Percentiles rank a stretch among this genome's conserved stretches.
Conservation (phyloP, 1,140 invertebrate species). For the Drosophila teissieri region DNA sequence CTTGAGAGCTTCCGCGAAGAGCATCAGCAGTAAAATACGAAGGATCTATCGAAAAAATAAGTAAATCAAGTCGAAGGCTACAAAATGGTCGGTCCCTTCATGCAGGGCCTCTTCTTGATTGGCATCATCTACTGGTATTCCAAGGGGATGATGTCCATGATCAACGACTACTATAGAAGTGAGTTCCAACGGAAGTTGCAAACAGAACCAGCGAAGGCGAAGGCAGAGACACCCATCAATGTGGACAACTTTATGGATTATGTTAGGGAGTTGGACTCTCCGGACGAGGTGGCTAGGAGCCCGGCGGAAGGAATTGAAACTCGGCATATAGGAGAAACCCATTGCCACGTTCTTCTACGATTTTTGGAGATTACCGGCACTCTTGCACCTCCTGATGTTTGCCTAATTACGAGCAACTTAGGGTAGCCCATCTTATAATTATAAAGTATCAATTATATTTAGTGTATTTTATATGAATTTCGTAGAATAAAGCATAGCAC, state of each 20-base stretch:
- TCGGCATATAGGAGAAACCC: background rate
- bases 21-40: constrained; percentile 24
- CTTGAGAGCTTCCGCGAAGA: constrained; percentile 53
- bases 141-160: constrained; percentile 82
- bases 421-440: constrained; percentile 22
- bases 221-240: constrained; percentile 46
- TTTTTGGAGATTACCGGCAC: constrained; percentile 61
- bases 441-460: background rate
- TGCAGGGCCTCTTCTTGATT: constrained; percentile 76
- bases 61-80: background rate
- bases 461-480: constrained; percentile 28
- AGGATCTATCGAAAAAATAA: background rate
- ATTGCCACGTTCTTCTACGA: constrained; percentile 26
- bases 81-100: constrained; percentile 78
- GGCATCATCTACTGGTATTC: constrained; percentile 83
- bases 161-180: constrained; percentile 82
- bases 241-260: constrained; percentile 77
- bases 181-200: constrained; percentile 77
- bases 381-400: constrained; percentile 28
- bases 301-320: background rate
- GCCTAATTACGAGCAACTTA: constrained; percentile 35
- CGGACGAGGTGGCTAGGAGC: constrained; percentile 3
- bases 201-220: constrained; percentile 15
- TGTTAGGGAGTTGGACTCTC: constrained; percentile 60
- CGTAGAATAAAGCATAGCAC: constrained; percentile 20